A percentile compares a stretch with the other conserved stretches of the same genome.
Evolutionary conservation across 2,113 vertebrate species (phyloP).

Genomic region (Oenanthe oenanthe): DNA sequence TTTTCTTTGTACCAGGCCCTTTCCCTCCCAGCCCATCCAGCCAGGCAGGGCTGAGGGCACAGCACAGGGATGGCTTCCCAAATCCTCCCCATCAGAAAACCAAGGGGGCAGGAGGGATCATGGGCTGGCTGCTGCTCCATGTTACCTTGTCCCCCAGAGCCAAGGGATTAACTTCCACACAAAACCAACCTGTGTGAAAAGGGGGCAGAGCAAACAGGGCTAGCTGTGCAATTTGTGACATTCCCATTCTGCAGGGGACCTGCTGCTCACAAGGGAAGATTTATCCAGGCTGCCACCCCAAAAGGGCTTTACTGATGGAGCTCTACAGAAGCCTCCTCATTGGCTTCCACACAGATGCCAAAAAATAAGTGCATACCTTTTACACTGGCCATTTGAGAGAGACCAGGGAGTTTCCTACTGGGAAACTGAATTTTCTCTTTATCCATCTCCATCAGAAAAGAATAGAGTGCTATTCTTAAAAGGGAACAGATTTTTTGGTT

Average conservation of each 20-base stretch:
- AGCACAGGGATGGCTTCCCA: accelerated
- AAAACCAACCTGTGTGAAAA: not conserved
- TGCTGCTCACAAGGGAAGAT: not conserved
- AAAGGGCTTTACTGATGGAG: not conserved
- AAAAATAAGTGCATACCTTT: slow-evolving; percentile 19
- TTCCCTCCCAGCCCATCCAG: not conserved
- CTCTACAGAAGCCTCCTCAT: not conserved
- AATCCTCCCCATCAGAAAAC: not conserved
- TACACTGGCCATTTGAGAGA: not conserved
- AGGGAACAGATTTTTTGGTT: slow-evolving; percentile 73
- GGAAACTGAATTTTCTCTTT: slow-evolving; percentile 62
- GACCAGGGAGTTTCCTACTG: slow-evolving; percentile 18
- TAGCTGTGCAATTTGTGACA: not conserved
- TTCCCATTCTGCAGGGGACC: not conserved
- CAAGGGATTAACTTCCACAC: not conserved
- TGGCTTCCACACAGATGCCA: not conserved
- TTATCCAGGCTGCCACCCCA: not conserved
- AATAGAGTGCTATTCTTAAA: slow-evolving; percentile 66
- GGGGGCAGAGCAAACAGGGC: not conserved
- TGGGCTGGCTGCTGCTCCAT: not conserved
- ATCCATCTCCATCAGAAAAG: slow-evolving; percentile 65
- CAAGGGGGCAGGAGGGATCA: not conserved
- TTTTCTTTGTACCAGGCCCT: not conserved
- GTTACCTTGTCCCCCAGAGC: not conserved
- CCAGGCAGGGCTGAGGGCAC: not conserved